Conservation (phyloP, 2,888 invertebrate genomes). For the Mimumesa dahlbomi region DNA sequence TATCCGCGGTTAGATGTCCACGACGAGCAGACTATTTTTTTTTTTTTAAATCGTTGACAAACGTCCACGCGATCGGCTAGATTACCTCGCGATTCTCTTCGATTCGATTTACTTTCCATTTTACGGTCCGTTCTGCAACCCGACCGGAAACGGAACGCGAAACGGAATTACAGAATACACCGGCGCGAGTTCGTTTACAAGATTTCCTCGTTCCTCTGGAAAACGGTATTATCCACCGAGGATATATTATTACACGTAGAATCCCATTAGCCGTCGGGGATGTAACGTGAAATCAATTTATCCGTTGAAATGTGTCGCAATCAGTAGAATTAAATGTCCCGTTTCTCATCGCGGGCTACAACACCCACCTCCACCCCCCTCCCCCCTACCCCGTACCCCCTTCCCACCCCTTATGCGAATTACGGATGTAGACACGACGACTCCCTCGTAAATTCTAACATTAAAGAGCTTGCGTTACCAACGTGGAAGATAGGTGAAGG, state of each 20-base stretch:
- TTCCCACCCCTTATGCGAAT: no score
- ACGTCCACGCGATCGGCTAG: background rate
- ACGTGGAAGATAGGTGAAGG: no score
- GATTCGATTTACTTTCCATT: slow-evolving; percentile 10
- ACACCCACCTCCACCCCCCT: no score
- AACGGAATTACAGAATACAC: slow-evolving; percentile 22
- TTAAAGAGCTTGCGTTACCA: no score
- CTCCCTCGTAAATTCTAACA: no score
- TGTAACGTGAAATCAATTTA: background rate
- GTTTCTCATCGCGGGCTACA: no score
- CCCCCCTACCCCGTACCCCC: no score
- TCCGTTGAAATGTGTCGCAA: background rate
- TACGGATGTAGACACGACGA: no score
- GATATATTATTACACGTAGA: background rate
- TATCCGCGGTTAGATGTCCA: no score
- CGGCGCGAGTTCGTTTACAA: background rate
- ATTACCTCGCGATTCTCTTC: background rate
- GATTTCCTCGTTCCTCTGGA: background rate
- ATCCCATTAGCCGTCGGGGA: background rate
- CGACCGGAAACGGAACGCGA: background rate
- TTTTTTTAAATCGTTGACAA: no score
- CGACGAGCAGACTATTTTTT: no score
- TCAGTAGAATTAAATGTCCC: no score
- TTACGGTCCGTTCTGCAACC: slow-evolving; percentile 23
- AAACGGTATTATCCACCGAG: slow-evolving; percentile 1